These are phyloP conservation scores for Rhadina sibilatrix DNA, from an alignment of 2,113 vertebrate species.

Conservation along the genomic window DNA sequence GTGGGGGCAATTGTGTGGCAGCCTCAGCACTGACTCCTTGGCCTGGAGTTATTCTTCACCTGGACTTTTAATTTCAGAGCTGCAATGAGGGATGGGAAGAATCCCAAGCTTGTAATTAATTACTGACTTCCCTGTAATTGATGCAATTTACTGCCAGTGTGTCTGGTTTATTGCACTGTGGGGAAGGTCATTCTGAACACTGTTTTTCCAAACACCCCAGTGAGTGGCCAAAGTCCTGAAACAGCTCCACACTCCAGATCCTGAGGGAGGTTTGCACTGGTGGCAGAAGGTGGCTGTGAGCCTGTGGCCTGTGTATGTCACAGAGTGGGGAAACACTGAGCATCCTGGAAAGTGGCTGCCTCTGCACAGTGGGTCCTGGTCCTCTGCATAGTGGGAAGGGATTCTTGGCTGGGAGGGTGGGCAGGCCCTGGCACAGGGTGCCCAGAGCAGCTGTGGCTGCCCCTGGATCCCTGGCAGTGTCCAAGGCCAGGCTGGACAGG, in stretches of 20 bases:
- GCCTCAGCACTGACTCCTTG: neutral
- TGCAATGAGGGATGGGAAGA: neutral
- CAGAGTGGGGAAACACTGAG: neutral
- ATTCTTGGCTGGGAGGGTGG: neutral
- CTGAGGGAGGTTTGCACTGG: neutral
- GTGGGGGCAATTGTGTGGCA: neutral
- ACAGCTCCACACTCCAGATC: neutral
- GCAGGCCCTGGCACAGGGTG: accelerated
- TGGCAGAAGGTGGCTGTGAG: neutral
- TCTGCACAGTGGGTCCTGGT: neutral
- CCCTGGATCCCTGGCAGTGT: neutral
- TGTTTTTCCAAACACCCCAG: neutral
- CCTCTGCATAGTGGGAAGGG: neutral
- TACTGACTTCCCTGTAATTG: neutral
- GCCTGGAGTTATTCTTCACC: neutral
- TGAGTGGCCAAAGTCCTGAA: neutral
- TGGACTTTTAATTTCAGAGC: neutral
- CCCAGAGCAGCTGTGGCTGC: neutral
- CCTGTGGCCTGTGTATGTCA: neutral
- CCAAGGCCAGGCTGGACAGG: accelerated
- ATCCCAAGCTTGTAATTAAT: neutral
- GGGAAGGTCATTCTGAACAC: neutral
- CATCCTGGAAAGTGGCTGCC: neutral
- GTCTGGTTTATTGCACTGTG: neutral
- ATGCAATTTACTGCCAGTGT: neutral